These are phyloP conservation scores for Myiotriccus ornatus DNA, from an alignment of 2,797 vertebrate species.

Conservation along the genomic window DNA sequence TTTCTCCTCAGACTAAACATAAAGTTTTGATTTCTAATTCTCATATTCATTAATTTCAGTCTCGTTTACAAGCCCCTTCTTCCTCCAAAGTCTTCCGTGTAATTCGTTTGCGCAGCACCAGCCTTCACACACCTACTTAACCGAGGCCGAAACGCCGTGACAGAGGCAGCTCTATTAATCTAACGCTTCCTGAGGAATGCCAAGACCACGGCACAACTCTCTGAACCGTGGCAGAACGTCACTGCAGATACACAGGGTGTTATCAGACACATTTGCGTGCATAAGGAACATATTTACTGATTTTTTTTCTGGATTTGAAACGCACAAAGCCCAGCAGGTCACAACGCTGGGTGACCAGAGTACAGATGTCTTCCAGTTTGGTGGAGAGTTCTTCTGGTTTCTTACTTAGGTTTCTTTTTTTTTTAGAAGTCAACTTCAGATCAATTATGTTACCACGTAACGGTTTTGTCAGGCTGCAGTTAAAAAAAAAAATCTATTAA, in stretches of 20 bases:
- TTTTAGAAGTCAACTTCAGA: background rate
- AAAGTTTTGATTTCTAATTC: slow-evolving; percentile 80
- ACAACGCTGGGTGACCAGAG: background rate
- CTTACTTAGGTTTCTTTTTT: background rate
- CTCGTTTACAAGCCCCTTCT: slow-evolving; percentile 52
- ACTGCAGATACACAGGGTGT: background rate
- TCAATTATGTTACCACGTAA: background rate
- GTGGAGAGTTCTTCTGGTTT: background rate
- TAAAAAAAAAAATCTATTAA: background rate
- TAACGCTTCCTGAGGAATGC: slow-evolving; percentile 60
- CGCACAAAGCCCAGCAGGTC: background rate
- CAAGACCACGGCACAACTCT: slow-evolving; percentile 49
- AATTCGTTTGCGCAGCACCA: slow-evolving; percentile 59
- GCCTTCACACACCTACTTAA: slow-evolving; percentile 59
- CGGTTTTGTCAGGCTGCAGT: background rate
- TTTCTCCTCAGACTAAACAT: slow-evolving; percentile 79
- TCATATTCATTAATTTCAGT: slow-evolving; percentile 73
- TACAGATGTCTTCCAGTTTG: background rate
- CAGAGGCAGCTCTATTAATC: slow-evolving; percentile 48
- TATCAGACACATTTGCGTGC: background rate
- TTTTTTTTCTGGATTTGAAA: slow-evolving; percentile 2
- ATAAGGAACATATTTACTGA: background rate
- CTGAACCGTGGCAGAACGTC: slow-evolving; percentile 41
- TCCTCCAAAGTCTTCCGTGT: slow-evolving; percentile 51
- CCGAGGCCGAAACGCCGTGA: background rate